These are phyloP conservation scores for Caenorhabditis sinica DNA, from an alignment of 2,888 invertebrate genomes.

Conservation along the genomic window DNA sequence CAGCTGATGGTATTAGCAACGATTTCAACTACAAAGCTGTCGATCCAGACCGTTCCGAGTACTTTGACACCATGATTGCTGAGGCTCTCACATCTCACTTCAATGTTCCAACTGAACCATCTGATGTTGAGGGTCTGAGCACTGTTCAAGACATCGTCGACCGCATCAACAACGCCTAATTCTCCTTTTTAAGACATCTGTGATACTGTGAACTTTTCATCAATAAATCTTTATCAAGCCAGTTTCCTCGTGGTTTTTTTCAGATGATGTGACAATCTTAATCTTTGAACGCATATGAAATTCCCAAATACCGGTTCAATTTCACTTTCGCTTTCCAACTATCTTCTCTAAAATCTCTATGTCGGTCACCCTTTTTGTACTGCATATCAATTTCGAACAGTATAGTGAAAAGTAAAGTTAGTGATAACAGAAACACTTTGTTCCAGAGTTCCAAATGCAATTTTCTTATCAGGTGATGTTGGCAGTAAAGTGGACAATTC, in stretches of 20 bases:
- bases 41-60: constrained; percentile 38
- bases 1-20: constrained; percentile 7
- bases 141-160: constrained; percentile 52
- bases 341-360: background rate
- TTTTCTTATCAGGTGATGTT: constrained; percentile 12
- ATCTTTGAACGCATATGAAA: too few relatives aligned
- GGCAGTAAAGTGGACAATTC: background rate
- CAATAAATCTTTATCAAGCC: too few relatives aligned
- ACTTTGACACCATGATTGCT: constrained; percentile 43
- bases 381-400: constrained; percentile 21
- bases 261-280: too few relatives aligned
- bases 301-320: too few relatives aligned
- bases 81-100: constrained; percentile 41
- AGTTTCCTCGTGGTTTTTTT: too few relatives aligned
- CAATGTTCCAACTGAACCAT: constrained; percentile 29
- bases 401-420: constrained; percentile 22
- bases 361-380: background rate
- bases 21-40: constrained; percentile 19
- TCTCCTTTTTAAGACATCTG: background rate
- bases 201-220: background rate
- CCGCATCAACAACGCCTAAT: constrained; percentile 38
- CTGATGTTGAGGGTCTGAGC: constrained; percentile 22
- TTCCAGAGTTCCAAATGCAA: constrained; percentile 39
- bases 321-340: too few relatives aligned
- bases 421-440: constrained; percentile 47